Evolutionary conservation across 2,888 invertebrate species (phyloP).

Genomic region (Apodemia duryi): DNA sequence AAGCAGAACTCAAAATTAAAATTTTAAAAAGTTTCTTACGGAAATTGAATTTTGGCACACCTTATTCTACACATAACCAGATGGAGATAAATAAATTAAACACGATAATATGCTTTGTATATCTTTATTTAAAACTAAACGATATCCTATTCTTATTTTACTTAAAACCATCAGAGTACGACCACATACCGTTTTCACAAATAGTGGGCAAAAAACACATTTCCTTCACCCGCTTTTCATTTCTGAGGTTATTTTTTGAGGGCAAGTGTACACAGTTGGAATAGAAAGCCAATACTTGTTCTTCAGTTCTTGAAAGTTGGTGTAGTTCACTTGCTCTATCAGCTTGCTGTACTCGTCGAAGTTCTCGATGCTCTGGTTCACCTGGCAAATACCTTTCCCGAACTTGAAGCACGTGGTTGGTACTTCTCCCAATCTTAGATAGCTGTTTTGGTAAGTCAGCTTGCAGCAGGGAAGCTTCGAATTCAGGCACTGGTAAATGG

Average conservation of each 20-base stretch:
- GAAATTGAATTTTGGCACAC: too few species aligned
- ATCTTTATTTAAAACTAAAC: neutral
- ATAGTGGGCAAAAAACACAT: neutral
- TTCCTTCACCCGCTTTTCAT: constrained; percentile 2
- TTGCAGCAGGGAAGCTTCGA: neutral
- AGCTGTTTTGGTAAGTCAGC: constrained; percentile 4
- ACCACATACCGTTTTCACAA: neutral
- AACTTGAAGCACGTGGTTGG: constrained; percentile 4
- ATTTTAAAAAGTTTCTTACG: too few species aligned
- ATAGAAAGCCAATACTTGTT: constrained; percentile 1
- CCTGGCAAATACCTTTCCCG: constrained; percentile 8
- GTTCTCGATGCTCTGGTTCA: constrained; percentile 7
- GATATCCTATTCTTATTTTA: neutral
- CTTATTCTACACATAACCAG: neutral
- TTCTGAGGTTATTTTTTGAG: constrained; percentile 6
- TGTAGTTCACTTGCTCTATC: neutral
- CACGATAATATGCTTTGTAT: neutral
- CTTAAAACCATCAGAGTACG: neutral
- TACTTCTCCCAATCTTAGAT: neutral
- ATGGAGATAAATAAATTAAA: constrained; percentile 1
- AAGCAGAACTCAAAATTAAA: too few species aligned
- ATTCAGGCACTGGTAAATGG: constrained; percentile 1
- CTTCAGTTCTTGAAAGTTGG: constrained; percentile 10
- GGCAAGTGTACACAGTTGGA: constrained; percentile 10
- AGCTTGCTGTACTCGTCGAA: constrained; percentile 8